Evolutionary conservation across 2,113 vertebrate species (phyloP).

Genomic region (Syrmaticus mikado): DNA sequence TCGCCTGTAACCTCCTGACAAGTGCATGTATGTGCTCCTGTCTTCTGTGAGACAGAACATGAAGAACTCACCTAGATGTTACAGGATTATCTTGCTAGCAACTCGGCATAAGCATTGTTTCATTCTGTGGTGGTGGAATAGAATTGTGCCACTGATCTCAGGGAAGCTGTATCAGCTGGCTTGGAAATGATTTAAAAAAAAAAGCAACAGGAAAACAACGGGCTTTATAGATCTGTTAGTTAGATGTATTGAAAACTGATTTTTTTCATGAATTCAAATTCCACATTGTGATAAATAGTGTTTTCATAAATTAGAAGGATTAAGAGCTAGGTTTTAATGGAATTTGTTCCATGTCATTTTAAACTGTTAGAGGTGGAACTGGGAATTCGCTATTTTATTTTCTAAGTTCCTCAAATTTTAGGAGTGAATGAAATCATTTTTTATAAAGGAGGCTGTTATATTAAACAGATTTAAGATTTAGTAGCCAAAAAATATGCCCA

Average conservation of each 20-base stretch:
- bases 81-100: neutral
- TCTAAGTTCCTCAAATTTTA: neutral
- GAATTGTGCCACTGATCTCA: neutral
- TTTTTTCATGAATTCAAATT: neutral
- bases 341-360: neutral
- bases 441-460: neutral
- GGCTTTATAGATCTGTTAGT: neutral
- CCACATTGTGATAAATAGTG: neutral
- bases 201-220: neutral
- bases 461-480: neutral
- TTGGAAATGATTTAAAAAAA: neutral
- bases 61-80: neutral
- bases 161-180: neutral
- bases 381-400: neutral
- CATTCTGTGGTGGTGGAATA: neutral
- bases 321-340: neutral
- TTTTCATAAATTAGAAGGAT: neutral
- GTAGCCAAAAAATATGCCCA: neutral
- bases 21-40: neutral
- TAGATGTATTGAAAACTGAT: neutral
- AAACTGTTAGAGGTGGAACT: neutral
- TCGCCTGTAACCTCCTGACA: neutral
- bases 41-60: neutral
- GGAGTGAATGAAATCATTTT: neutral
- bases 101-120: neutral